These are phyloP conservation scores for Andrena chrysosceles DNA, from an alignment of 2,888 invertebrate genomes.

Conservation along the genomic window DNA sequence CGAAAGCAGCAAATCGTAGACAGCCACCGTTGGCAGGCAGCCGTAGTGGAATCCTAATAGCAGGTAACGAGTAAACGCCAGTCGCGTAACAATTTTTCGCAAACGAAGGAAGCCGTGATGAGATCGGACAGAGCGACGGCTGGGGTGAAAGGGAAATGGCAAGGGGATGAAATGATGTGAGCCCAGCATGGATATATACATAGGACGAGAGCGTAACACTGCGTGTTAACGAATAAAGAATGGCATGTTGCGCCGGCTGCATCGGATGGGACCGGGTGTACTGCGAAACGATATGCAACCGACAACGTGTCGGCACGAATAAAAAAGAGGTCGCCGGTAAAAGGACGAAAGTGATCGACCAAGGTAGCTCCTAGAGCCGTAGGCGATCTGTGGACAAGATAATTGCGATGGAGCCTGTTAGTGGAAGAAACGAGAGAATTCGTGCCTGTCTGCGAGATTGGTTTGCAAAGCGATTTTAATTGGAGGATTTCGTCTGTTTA, in stretches of 20 bases:
- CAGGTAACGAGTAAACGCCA: conserved; percentile 10
- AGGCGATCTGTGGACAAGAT: conserved; percentile 31
- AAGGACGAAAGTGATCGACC: conserved; percentile 37
- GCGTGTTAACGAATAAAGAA: conserved; percentile 70
- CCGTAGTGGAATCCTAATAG: neutral
- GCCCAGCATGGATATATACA: neutral
- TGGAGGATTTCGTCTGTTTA: neutral
- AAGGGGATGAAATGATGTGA: conserved; percentile 44
- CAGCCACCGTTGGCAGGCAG: neutral
- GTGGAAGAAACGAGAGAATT: conserved; percentile 15
- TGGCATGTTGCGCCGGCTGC: conserved; percentile 68
- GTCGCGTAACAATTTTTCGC: neutral
- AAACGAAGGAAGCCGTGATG: conserved; percentile 4
- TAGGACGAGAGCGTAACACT: conserved; percentile 43
- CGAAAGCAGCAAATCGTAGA: too few relatives aligned
- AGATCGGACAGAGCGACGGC: conserved; percentile 3
- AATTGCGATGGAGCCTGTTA: conserved; percentile 46
- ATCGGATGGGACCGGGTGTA: conserved; percentile 62
- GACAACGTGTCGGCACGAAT: conserved; percentile 43
- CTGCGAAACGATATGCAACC: conserved; percentile 59
- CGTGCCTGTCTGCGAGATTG: neutral
- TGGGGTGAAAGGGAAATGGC: neutral
- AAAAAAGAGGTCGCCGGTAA: conserved; percentile 39
- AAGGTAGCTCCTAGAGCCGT: conserved; percentile 38
- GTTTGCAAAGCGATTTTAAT: neutral